A percentile compares a stretch with the other conserved stretches of the same genome.
These are phyloP conservation scores for Bactericera cockerelli DNA, from an alignment of 1,140 invertebrate genomes.

Conservation along the genomic window DNA sequence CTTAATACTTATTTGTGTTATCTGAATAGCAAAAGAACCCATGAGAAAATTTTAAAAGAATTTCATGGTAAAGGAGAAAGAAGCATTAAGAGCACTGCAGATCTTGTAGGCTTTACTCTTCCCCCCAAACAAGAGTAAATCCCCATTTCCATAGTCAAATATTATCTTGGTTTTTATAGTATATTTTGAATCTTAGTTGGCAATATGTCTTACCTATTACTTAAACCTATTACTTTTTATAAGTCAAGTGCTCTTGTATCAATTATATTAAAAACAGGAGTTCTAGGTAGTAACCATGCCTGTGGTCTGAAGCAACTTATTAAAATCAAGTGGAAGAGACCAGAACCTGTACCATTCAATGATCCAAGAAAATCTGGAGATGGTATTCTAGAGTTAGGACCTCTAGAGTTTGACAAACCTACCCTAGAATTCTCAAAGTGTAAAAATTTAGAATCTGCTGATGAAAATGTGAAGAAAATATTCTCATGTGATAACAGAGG, in stretches of 20 bases:
- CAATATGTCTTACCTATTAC: too few relatives aligned
- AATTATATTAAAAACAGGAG: too few relatives aligned
- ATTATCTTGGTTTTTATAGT: too few relatives aligned
- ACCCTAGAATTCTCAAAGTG: not conserved
- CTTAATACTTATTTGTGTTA: conserved; percentile 61
- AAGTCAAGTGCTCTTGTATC: too few relatives aligned
- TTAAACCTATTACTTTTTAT: too few relatives aligned
- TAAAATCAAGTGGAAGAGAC: conserved; percentile 1
- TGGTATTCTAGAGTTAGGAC: not conserved
- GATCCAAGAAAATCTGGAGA: conserved; percentile 1
- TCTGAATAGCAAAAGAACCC: conserved; percentile 44
- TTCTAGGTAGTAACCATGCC: too few relatives aligned
- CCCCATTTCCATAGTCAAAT: too few relatives aligned
- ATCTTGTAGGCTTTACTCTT: conserved; percentile 67
- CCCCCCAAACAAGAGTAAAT: conserved; percentile 31
- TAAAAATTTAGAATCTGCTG: conserved; percentile 8
- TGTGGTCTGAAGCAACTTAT: not conserved
- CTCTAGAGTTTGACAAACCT: not conserved
- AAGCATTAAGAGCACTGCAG: conserved; percentile 55
- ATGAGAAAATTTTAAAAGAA: conserved; percentile 47
- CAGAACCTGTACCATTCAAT: not conserved
- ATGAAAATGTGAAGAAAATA: conserved; percentile 13
- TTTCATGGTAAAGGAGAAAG: conserved; percentile 63
- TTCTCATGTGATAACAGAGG: conserved; percentile 1
- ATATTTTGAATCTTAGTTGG: too few relatives aligned